Percentiles rank a stretch among this genome's conserved stretches.
Evolutionary conservation across 2,113 vertebrate genomes (phyloP).

Genomic region (Chauna torquata): DNA sequence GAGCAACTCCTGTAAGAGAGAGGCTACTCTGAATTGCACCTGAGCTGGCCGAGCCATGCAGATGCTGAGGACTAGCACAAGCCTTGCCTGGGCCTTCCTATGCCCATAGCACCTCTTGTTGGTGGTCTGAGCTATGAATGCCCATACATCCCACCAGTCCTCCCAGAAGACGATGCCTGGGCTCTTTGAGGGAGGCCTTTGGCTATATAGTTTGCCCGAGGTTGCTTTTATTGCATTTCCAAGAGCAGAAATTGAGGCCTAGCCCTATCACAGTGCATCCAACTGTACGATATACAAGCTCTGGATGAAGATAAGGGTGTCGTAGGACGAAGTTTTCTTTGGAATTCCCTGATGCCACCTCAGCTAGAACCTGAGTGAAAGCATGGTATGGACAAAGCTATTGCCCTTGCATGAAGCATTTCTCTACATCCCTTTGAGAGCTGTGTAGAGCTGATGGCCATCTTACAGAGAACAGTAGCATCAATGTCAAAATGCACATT

Average conservation of each 20-base stretch:
- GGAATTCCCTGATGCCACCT: neutral
- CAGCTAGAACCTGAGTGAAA: neutral
- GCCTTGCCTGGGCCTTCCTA: neutral
- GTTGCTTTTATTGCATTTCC: neutral
- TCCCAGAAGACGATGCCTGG: neutral
- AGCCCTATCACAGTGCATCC: neutral
- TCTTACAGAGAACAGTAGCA: neutral
- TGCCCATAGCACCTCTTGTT: neutral
- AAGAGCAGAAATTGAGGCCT: neutral
- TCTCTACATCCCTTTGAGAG: neutral
- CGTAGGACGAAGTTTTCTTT: neutral
- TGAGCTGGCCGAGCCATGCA: fast-evolving
- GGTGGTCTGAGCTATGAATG: neutral
- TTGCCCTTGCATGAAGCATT: neutral
- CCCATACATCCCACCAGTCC: fast-evolving
- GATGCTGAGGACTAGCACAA: neutral
- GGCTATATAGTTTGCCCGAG: neutral
- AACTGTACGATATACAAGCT: neutral
- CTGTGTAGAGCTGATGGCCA: neutral
- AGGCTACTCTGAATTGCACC: neutral
- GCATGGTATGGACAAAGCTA: neutral
- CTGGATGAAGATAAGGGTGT: neutral
- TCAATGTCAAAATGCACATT: neutral
- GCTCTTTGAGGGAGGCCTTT: neutral
- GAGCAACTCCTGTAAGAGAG: neutral